Percentiles rank a stretch among this genome's conserved stretches.
These are phyloP conservation scores for Glaucomys volans DNA, from an alignment of 2,113 vertebrate species.

Conservation along the genomic window DNA sequence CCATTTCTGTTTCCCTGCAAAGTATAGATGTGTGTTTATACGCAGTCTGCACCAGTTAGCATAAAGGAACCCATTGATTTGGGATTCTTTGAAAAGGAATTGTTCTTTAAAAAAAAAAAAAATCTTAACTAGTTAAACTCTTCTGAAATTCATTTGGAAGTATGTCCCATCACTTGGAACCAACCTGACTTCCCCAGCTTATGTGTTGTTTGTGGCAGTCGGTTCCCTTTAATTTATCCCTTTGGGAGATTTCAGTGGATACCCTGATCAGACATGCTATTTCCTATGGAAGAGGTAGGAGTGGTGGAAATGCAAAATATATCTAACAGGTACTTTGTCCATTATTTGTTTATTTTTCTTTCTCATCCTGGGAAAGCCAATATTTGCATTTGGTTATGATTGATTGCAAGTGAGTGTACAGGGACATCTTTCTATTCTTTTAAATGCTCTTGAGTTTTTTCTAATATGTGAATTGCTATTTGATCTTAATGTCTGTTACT, in stretches of 20 bases:
- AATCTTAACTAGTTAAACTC: not conserved
- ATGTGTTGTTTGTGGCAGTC: not conserved
- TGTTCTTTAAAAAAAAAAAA: not conserved
- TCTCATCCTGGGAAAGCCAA: not conserved
- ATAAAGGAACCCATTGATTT: not conserved
- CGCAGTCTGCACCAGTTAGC: not conserved
- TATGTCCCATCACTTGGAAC: not conserved
- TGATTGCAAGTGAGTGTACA: not conserved
- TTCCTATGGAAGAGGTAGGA: not conserved
- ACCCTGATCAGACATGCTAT: not conserved
- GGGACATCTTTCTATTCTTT: not conserved
- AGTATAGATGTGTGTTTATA: not conserved
- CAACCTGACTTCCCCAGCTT: not conserved
- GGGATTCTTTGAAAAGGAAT: not conserved
- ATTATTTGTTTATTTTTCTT: not conserved
- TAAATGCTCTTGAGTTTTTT: not conserved
- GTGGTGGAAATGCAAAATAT: not conserved
- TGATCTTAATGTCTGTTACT: not conserved
- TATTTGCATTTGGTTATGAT: not conserved
- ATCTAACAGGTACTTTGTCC: not conserved
- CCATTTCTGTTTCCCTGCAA: too few relatives aligned
- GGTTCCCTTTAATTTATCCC: not conserved
- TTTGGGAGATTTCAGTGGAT: not conserved
- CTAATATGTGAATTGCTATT: not conserved
- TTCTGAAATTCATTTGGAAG: not conserved